Base-by-base conservation (phyloP, 2,888 invertebrate species). In the Drosophila mettleri region DNA sequence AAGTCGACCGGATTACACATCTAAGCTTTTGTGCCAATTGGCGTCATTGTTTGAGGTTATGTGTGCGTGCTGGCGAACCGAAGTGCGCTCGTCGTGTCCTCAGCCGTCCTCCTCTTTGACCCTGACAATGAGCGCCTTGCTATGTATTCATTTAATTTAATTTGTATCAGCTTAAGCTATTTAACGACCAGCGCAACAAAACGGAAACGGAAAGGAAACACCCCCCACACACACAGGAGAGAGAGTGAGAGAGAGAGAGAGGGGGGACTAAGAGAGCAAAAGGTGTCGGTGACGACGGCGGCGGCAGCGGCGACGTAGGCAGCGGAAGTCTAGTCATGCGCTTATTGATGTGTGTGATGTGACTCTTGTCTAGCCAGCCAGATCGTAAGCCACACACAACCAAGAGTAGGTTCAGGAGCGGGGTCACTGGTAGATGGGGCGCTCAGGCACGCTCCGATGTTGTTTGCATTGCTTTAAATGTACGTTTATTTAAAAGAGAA, bases 111-210 rank as follows among this genome's bases (percentile, higher is more conserved):
- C 45, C 46, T 22, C 65, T 61, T 61, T 78, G 80, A 80, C 78
- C 78, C 80, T 80, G 78, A 77, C 80, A 79, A 77, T 80, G 78
- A 75, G 78, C 58, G 62, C 58, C 68, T 70, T 67, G 70, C 60
- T 75, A 75, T 68, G 81, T 76, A 63, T 80, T 80, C 81, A 70
- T 76, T 76, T 80, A 80, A 80, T 80, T 81, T 76, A 80, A 80
- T 80, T 80, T 80, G 78, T 72, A 62, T 71, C 77, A 74, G 74
- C 78, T 80, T 79, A 77, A 77, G 77, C 71, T 62, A 74, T 74
- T 80, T 79, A 79, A 79, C 74, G 77, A 43, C 58, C 69, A 69
- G 24, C 66, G 41, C 52, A 67, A 67, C 64, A 78, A 64, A 72
- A 66, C 76, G 69, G 76, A 78, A 78, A 78, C 78, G 75, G 79